Conservation (phyloP, 2,797 vertebrate genomes). For the Melanogrammus aeglefinus region DNA sequence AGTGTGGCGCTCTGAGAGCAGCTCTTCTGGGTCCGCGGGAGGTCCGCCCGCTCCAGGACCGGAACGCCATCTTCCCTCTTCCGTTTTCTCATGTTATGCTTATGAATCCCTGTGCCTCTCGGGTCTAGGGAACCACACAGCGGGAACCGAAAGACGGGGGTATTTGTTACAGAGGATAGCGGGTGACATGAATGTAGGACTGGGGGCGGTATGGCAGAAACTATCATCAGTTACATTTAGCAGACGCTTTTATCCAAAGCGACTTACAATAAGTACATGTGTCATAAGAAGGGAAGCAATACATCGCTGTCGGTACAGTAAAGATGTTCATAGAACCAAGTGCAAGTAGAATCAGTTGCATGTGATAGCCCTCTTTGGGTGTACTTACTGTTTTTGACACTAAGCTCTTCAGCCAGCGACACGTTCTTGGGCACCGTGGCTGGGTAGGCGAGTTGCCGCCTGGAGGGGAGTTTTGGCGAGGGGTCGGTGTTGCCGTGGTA, state of each 20-base stretch:
- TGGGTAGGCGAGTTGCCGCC: conserved; percentile 48
- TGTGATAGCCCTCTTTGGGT: background rate
- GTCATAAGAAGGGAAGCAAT: no score
- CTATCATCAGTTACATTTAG: background rate
- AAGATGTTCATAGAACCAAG: no score
- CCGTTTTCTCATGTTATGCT: conserved; percentile 20
- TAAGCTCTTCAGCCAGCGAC: background rate
- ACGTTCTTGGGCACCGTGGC: background rate
- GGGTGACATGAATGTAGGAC: background rate
- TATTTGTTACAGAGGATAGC: background rate
- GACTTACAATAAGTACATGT: no score
- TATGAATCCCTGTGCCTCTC: conserved; percentile 4
- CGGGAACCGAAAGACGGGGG: background rate
- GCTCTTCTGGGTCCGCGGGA: conserved; percentile 49
- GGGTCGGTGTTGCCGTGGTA: background rate
- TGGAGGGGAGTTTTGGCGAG: conserved; percentile 14
- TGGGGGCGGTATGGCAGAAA: background rate
- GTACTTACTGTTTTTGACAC: background rate
- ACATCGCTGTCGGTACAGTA: no score
- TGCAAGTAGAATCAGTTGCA: background rate
- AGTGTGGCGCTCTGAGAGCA: conserved; percentile 36
- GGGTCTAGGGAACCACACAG: conserved; percentile 4
- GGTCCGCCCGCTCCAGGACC: conserved; percentile 55
- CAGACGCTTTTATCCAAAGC: no score
- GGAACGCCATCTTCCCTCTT: conserved; percentile 43